These are phyloP conservation scores for Eupithecia subfuscata DNA, from an alignment of 2,888 invertebrate species.

Conservation along the genomic window DNA sequence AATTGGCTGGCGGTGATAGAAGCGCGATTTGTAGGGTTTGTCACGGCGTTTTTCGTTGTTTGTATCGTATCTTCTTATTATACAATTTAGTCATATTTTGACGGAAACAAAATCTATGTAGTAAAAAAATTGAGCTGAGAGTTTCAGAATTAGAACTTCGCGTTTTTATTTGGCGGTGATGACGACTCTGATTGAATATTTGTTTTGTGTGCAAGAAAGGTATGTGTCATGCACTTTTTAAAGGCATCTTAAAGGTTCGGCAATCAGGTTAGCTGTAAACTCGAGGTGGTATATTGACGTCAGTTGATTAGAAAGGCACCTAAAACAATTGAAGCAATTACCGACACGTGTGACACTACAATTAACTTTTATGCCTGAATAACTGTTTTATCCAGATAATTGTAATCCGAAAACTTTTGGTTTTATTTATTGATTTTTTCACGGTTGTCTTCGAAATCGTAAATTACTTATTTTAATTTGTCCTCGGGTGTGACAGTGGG, in stretches of 20 bases:
- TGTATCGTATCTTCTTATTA: not conserved
- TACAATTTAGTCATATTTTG: not conserved
- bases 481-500: slow-evolving; percentile 44
- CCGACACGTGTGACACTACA: slow-evolving; percentile 41
- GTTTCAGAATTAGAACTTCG: not conserved
- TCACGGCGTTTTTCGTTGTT: not conserved
- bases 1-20: slow-evolving; percentile 31
- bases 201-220: too few relatives aligned
- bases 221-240: not conserved
- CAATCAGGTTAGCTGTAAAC: not conserved
- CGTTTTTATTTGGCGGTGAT: not conserved
- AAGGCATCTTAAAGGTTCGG: not conserved
- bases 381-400: slow-evolving; percentile 45
- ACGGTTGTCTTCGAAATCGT: slow-evolving; percentile 49
- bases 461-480: slow-evolving; percentile 47
- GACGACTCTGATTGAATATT: not conserved
- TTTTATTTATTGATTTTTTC: slow-evolving; percentile 46
- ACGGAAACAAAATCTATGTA: not conserved
- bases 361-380: slow-evolving; percentile 44
- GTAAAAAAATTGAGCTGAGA: not conserved
- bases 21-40: slow-evolving; percentile 8
- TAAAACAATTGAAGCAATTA: slow-evolving; percentile 32
- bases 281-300: slow-evolving; percentile 5
- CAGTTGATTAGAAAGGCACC: slow-evolving; percentile 28
- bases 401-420: slow-evolving; percentile 46